phyloP scores from a whole-genome alignment of 2,888 invertebrate genomes.

The Drosophila yooni region DNA sequence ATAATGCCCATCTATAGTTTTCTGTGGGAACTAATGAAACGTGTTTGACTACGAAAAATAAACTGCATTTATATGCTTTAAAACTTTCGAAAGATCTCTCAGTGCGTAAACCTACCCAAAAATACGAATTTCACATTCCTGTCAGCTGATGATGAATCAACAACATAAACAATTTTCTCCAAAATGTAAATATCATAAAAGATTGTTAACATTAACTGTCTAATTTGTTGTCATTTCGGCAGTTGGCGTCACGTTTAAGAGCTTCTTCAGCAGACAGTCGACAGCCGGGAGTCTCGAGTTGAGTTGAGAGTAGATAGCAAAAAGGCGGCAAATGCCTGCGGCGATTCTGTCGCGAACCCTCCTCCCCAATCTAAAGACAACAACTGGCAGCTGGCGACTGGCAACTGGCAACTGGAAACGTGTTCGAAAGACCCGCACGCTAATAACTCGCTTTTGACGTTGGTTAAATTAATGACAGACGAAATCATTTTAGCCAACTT shows the following conservation, averaged over 20 bases:
- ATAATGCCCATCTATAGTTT: neutral
- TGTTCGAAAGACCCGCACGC: constrained; percentile 73
- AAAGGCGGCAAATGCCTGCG: constrained; percentile 64
- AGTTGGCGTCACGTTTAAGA: constrained; percentile 49
- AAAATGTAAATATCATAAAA: constrained; percentile 75
- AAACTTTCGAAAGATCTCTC: constrained; percentile 19
- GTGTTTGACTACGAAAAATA: neutral
- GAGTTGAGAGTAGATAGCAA: constrained; percentile 25
- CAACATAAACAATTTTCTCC: constrained; percentile 62
- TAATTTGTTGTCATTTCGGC: constrained; percentile 76
- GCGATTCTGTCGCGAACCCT: constrained; percentile 47
- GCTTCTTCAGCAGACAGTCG: constrained; percentile 69
- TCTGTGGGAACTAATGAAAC: constrained; percentile 4
- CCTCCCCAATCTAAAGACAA: constrained; percentile 1
- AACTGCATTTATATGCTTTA: constrained; percentile 21
- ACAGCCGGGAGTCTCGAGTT: constrained; percentile 21
- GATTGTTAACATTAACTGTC: constrained; percentile 79
- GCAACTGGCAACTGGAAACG: constrained; percentile 52
- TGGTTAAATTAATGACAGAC: constrained; percentile 72
- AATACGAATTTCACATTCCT: constrained; percentile 18
- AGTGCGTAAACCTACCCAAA: neutral
- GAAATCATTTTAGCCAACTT: constrained; percentile 78
- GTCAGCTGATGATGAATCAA: constrained; percentile 48
- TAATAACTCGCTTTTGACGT: constrained; percentile 75
- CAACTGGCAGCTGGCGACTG: constrained; percentile 14